Evolutionary conservation across 2,797 vertebrate genomes (phyloP).

Genomic region (Tachyglossus aculeatus): DNA sequence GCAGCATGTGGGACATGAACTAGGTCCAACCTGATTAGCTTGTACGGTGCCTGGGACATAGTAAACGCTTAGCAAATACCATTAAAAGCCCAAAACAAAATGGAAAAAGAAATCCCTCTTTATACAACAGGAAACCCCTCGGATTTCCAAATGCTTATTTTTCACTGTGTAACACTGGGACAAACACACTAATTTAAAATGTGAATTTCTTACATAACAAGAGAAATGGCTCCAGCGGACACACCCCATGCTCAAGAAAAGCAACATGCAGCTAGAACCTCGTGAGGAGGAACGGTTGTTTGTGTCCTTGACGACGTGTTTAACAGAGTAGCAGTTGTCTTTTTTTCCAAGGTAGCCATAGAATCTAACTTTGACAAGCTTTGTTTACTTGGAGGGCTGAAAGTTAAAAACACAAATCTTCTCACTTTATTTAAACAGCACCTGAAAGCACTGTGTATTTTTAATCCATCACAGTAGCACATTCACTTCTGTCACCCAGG

Average conservation of each 20-base stretch:
- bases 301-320: background rate
- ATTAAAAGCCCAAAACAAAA: too few species aligned
- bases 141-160: background rate
- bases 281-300: background rate
- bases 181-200: background rate
- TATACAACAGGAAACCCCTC: conserved; percentile 5
- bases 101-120: background rate
- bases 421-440: background rate
- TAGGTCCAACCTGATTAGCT: too few species aligned
- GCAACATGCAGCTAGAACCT: background rate
- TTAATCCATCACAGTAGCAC: conserved; percentile 12
- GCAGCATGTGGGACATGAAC: too few species aligned
- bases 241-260: background rate
- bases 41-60: too few species aligned
- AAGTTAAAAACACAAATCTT: background rate
- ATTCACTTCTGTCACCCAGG: conserved; percentile 53
- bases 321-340: background rate
- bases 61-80: too few species aligned
- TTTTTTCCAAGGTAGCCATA: background rate
- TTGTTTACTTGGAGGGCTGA: background rate
- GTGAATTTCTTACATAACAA: background rate
- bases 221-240: background rate
- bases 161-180: background rate
- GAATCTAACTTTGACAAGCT: background rate
- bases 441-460: conserved; percentile 27